A percentile compares a stretch with the other conserved stretches of the same genome.
phyloP scores from a whole-genome alignment of 2,797 vertebrate genomes.

The Rhynchotus rufescens region DNA sequence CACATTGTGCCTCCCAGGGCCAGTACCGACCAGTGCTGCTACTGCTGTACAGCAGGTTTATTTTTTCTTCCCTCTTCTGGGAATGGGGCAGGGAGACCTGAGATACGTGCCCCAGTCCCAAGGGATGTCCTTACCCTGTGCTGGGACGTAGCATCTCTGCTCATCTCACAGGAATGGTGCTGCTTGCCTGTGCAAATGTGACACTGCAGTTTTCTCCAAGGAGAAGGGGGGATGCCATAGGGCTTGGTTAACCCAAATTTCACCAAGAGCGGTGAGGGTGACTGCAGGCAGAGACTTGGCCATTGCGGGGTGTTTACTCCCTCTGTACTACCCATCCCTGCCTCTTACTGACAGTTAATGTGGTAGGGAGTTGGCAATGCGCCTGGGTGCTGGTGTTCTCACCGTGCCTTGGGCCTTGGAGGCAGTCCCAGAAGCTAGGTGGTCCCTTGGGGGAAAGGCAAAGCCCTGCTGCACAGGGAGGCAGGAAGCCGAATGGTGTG shows the following conservation, averaged over 20 bases:
- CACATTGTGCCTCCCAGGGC: not conserved
- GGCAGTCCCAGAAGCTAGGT: not conserved
- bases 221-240: too few relatives aligned
- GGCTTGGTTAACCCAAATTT: too few relatives aligned
- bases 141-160: not conserved
- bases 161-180: not conserved
- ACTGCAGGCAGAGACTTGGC: too few relatives aligned
- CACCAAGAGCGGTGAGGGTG: too few relatives aligned
- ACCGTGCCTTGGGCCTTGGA: not conserved
- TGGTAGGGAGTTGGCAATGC: not conserved
- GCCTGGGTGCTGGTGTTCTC: not conserved
- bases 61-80: accelerated
- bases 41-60: accelerated
- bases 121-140: too few relatives aligned
- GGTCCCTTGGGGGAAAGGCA: not conserved
- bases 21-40: not conserved
- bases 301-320: too few relatives aligned
- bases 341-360: too few relatives aligned
- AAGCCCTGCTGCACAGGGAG: not conserved
- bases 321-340: too few relatives aligned
- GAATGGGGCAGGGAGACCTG: not conserved
- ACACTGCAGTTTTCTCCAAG: not conserved
- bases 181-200: not conserved
- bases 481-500: not conserved
- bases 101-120: not conserved